phyloP scores from a whole-genome alignment of 2,888 invertebrate genomes.

The Limnephilus rhombicus region DNA sequence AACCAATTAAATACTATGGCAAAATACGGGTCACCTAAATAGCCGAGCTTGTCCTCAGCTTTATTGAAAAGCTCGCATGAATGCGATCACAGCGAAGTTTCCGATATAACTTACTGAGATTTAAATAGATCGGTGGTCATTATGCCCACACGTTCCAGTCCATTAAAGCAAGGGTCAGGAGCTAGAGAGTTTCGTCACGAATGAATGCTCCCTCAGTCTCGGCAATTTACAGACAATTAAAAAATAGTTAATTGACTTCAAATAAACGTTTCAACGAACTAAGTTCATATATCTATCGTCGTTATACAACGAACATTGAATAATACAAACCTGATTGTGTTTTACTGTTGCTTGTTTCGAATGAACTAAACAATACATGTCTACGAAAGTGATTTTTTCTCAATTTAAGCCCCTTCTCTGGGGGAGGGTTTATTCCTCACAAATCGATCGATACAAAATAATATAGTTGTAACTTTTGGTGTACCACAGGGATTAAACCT shows the following conservation, averaged over 20 bases:
- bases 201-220: background rate
- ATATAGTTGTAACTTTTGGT: no score
- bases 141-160: background rate
- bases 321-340: no score
- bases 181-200: background rate
- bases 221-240: background rate
- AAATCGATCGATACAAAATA: no score
- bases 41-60: no score
- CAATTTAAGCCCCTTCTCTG: no score
- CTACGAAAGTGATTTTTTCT: no score
- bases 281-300: no score
- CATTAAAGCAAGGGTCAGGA: constrained; percentile 24
- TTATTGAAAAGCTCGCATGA: background rate
- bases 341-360: no score
- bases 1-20: background rate
- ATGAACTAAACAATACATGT: no score
- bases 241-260: background rate
- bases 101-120: background rate
- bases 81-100: background rate
- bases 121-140: background rate
- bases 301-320: no score
- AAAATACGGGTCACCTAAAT: background rate
- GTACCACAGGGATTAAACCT: no score
- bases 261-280: background rate
- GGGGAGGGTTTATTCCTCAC: no score